A percentile compares a stretch with the other conserved stretches of the same genome.
Evolutionary conservation across 2,113 vertebrate genomes (phyloP).

Genomic region (Hydropotes inermis): DNA sequence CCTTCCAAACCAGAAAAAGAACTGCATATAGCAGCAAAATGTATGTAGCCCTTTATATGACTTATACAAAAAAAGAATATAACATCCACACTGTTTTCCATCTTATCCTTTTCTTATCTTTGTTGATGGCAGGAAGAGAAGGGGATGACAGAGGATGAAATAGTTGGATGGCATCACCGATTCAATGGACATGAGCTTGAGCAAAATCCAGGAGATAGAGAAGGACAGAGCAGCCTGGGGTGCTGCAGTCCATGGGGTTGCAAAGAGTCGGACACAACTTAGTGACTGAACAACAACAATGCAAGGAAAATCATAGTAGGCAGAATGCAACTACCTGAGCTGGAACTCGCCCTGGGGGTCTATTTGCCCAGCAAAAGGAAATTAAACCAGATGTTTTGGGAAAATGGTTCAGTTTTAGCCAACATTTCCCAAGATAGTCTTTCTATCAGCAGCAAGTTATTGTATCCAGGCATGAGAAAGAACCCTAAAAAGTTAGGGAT

Average conservation of each 20-base stretch:
- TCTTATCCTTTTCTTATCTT: not conserved
- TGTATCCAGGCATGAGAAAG: not conserved
- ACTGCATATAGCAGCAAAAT: not conserved
- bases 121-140: not conserved
- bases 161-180: not conserved
- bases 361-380: slow-evolving; percentile 3
- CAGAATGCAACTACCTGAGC: not conserved
- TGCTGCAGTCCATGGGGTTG: not conserved
- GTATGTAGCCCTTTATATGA: not conserved
- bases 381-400: not conserved
- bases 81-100: not conserved
- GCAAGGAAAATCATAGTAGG: not conserved
- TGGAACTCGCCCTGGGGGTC: not conserved
- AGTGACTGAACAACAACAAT: not conserved
- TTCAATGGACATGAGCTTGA: not conserved
- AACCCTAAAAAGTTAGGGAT: not conserved
- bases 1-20: not conserved
- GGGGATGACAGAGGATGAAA: not conserved
- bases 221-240: not conserved
- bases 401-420: not conserved
- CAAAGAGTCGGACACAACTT: not conserved
- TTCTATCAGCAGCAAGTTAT: not conserved
- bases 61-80: not conserved
- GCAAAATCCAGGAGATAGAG: not conserved
- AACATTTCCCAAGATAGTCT: slow-evolving; percentile 25